Conservation (phyloP, 2,113 vertebrate genomes). For the Natator depressus region DNA sequence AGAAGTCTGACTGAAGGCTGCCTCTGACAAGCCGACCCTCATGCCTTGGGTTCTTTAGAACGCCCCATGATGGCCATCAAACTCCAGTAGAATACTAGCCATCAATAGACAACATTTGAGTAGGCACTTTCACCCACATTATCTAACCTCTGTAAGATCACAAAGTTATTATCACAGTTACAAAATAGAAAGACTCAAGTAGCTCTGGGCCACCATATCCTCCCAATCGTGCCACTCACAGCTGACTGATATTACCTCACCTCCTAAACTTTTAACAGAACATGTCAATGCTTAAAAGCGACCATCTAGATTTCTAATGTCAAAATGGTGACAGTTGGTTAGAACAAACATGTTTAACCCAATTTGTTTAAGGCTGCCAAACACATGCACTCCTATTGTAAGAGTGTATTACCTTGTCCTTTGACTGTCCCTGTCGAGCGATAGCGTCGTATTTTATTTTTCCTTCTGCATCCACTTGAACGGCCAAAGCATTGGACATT, state of each 20-base stretch:
- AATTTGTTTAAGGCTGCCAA: neutral
- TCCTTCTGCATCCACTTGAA: constrained; percentile 97
- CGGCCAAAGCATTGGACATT: constrained; percentile 93
- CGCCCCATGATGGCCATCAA: neutral
- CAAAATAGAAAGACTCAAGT: neutral
- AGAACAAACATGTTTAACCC: neutral
- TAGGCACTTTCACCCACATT: neutral
- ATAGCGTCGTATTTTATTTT: constrained; percentile 98
- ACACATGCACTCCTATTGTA: rapidly evolving
- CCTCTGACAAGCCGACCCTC: neutral
- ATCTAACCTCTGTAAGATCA: neutral
- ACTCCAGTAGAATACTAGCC: neutral
- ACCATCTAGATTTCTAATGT: neutral
- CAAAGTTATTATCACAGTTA: neutral
- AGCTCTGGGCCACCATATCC: neutral
- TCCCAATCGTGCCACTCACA: neutral
- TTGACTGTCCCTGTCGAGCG: constrained; percentile 93
- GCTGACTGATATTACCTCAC: neutral
- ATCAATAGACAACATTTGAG: neutral
- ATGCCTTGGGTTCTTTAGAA: neutral
- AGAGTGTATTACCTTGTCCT: constrained; percentile 90
- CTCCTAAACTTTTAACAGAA: neutral
- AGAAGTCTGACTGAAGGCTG: neutral
- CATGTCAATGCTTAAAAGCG: neutral
- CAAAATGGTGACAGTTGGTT: neutral